A percentile compares a stretch with the other conserved stretches of the same genome.
phyloP scores from a whole-genome alignment of 2,888 invertebrate genomes.

The Phlogophora meticulosa region DNA sequence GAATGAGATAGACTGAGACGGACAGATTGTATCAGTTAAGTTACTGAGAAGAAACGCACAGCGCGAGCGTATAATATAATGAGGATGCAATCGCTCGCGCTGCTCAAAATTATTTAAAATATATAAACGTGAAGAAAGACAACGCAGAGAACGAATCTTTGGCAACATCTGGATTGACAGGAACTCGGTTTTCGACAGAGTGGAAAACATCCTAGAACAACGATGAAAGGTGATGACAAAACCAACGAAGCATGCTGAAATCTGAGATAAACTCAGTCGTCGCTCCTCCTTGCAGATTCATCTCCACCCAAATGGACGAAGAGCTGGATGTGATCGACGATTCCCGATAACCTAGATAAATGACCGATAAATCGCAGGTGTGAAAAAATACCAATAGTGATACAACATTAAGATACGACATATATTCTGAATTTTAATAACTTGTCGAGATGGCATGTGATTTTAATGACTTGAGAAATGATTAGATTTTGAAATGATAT shows the following conservation, averaged over 20 bases:
- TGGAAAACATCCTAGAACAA: background rate
- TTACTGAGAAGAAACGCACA: background rate
- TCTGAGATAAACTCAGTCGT: slow-evolving; percentile 5
- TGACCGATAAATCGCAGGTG: background rate
- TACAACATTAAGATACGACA: slow-evolving; percentile 29
- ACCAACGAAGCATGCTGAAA: background rate
- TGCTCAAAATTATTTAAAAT: background rate
- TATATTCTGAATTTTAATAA: slow-evolving; percentile 57
- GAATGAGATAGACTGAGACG: background rate
- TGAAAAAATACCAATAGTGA: background rate
- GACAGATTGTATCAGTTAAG: slow-evolving; percentile 14
- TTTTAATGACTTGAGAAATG: background rate
- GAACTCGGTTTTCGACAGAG: background rate
- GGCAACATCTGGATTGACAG: background rate
- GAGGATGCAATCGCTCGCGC: slow-evolving; percentile 28
- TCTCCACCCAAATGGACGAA: slow-evolving; percentile 20
- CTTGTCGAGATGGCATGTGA: slow-evolving; percentile 8
- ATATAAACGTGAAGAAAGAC: background rate
- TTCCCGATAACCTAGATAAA: slow-evolving; percentile 2
- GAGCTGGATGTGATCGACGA: slow-evolving; percentile 22
- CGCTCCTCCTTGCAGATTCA: background rate
- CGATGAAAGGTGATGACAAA: background rate
- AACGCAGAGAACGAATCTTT: background rate
- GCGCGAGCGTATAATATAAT: slow-evolving; percentile 9
- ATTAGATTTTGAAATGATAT: background rate